These are phyloP conservation scores for Lycorma delicatula DNA, from an alignment of 1,140 invertebrate genomes.

Conservation along the genomic window DNA sequence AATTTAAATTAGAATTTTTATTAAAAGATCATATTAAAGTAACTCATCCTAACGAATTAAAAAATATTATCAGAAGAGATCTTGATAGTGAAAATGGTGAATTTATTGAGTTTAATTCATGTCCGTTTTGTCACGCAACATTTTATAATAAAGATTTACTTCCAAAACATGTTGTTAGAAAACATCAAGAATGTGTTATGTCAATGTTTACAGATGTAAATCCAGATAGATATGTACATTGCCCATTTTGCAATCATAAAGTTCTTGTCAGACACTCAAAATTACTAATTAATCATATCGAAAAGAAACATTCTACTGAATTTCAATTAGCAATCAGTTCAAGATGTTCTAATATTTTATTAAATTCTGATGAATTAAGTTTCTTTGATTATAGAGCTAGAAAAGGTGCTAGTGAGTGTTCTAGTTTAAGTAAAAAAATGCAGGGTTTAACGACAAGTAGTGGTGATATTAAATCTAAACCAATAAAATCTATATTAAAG, in stretches of 20 bases:
- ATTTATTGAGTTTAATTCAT: conserved; percentile 22
- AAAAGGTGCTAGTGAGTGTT: background rate
- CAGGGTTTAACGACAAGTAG: background rate
- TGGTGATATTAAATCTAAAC: background rate
- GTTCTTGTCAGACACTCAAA: conserved; percentile 24
- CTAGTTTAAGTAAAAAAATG: conserved; percentile 1
- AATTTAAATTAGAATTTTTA: conserved; percentile 28
- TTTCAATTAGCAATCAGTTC: conserved; percentile 23
- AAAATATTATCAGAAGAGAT: conserved; percentile 18
- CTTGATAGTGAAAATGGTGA: conserved; percentile 12
- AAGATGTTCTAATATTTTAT: conserved; percentile 20
- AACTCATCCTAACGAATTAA: conserved; percentile 22
- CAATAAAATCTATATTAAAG: conserved; percentile 13
- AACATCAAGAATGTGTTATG: conserved; percentile 24
- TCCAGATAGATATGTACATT: conserved; percentile 21
- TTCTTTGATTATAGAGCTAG: conserved; percentile 5
- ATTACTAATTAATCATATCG: conserved; percentile 29
- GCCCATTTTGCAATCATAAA: conserved; percentile 28
- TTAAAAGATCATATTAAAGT: conserved; percentile 30
- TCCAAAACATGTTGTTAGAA: conserved; percentile 26
- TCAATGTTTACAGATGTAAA: conserved; percentile 19
- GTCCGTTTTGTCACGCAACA: conserved; percentile 29
- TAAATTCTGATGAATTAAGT: conserved; percentile 16
- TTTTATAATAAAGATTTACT: conserved; percentile 28
- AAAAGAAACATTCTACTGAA: conserved; percentile 29